phyloP scores from a whole-genome alignment of 1,140 invertebrate genomes.

The Chionoecetes opilio region DNA sequence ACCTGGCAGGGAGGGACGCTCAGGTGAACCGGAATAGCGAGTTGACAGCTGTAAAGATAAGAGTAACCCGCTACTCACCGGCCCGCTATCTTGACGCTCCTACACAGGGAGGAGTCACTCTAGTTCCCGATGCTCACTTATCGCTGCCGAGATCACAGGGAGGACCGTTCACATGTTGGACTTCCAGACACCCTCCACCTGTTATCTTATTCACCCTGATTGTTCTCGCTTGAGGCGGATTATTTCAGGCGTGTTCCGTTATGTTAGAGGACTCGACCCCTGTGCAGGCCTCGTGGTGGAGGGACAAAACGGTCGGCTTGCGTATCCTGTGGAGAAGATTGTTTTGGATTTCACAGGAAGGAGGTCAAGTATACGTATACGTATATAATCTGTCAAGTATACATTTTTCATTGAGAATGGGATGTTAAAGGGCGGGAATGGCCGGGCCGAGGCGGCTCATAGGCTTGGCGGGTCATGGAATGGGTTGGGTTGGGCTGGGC shows the following conservation, averaged over 20 bases:
- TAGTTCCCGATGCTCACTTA: neutral
- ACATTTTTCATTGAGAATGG: neutral
- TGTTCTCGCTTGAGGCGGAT: neutral
- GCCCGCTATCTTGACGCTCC: neutral
- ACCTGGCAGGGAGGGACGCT: neutral
- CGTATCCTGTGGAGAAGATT: neutral
- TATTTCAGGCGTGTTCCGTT: too few species aligned
- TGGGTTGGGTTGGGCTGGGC: neutral
- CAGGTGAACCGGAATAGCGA: neutral
- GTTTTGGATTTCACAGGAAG: neutral
- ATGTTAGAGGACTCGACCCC: too few species aligned
- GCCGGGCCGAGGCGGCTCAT: neutral
- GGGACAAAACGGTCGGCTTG: neutral
- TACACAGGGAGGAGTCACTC: neutral
- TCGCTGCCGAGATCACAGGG: neutral
- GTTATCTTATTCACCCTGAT: neutral
- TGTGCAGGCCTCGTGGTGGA: neutral
- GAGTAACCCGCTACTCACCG: neutral
- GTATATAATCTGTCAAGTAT: neutral
- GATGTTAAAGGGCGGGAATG: neutral
- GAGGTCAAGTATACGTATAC: too few species aligned
- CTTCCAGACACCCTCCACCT: neutral
- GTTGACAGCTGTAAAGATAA: constrained; percentile 7
- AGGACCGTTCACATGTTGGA: neutral
- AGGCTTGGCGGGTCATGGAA: neutral